Evolutionary conservation across 92 coral and sea anemone genomes (phyloP), one percentile per base, ranked within the genome.

Genomic region (Heliopora coerulea): DNA sequence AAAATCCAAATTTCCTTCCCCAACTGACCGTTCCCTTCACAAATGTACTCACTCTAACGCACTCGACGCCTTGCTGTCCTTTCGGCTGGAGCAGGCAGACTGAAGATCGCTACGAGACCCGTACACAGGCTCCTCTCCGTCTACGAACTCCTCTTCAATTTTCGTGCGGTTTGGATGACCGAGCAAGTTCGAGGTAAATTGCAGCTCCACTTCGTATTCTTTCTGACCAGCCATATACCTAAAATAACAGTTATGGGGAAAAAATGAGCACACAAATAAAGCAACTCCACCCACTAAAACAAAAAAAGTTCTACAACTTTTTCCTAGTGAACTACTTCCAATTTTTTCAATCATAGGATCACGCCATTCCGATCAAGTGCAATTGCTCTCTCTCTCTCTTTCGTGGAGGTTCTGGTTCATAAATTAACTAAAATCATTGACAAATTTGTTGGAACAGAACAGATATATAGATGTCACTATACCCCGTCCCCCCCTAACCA

Each of bases 141-240:
- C 99, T 75, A 91, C 83, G 49, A 88, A 85, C 66, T 95, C 95
- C 65, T 95, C 99, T 21, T 86, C 91, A 49, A 87, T 86, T 80
- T 90, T 90, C 33, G 99, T 95, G 23, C 99, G 93, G 8, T 91
- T 85, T 6, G 99, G 99, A 32, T 95, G 91, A 41, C 99, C 88
- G 49, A 95, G 84, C 49, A 95, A 83, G 32, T 96, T 96, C 19
- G 99, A 95, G 0, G 99, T 83, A 59, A 95, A 95, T 80, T 95
- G 99, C 6, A 95, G 75, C 78, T 95, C 99, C 35, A 95, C 96
- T 33, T 95, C 99, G 30, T 95, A 95, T 65, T 93, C 98, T 63
- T 93, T 93, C 78, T 93, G 98, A 0, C 98, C 98, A 11, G 98
- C 98, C 98, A 93, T 93, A 82, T 93, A 93, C 28, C 99, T 95